A percentile compares a stretch with the other conserved stretches of the same genome.
phyloP scores from a whole-genome alignment of 1,140 invertebrate species.

The Platorchestia sp. region DNA sequence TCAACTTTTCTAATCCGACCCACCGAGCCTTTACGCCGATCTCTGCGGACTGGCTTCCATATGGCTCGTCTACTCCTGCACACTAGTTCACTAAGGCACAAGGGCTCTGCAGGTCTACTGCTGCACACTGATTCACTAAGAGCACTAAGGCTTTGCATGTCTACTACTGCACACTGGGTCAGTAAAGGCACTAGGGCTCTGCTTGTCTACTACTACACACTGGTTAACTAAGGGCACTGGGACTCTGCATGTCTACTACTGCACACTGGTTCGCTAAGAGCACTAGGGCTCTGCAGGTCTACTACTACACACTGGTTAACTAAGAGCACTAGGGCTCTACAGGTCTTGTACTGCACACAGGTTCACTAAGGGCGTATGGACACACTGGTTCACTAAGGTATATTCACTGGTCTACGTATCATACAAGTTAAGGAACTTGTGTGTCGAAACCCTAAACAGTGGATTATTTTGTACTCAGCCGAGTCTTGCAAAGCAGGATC shows the following conservation, averaged over 20 bases:
- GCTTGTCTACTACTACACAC: background rate
- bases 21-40: background rate
- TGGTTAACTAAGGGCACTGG: too few species aligned
- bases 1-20: constrained; percentile 23
- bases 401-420: too few species aligned
- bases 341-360: too few species aligned
- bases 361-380: too few species aligned
- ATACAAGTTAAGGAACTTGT: too few species aligned
- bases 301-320: background rate
- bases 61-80: background rate
- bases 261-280: background rate
- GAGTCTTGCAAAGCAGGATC: background rate
- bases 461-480: background rate
- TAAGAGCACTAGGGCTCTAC: too few species aligned
- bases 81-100: background rate
- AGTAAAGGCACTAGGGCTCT: too few species aligned
- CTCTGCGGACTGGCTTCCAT: background rate
- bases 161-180: too few species aligned
- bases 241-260: too few species aligned
- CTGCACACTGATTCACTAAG: background rate
- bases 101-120: background rate
- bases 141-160: too few species aligned
- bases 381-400: too few species aligned
- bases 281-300: background rate
- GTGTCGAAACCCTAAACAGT: background rate